A percentile compares a stretch with the other conserved stretches of the same genome.
Evolutionary conservation across 2,113 vertebrate genomes (phyloP).

Genomic region (Erythrocebus patas): DNA sequence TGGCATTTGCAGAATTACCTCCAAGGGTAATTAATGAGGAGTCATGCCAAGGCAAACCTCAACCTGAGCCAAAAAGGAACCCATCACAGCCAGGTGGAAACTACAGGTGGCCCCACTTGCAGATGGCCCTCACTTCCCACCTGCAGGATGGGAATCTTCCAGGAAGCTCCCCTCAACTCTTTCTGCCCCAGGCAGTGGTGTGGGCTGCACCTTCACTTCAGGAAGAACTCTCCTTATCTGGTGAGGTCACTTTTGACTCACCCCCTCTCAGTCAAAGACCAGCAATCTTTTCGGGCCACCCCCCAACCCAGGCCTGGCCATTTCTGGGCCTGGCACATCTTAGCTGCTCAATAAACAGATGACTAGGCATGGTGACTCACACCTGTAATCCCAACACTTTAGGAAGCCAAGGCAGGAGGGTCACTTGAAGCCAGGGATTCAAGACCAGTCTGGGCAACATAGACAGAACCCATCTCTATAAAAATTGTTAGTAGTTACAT

Average conservation of each 20-base stretch:
- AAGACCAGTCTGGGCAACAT: no score
- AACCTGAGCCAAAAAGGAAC: neutral
- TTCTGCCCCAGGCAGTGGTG: neutral
- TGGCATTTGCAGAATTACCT: conserved; percentile 75
- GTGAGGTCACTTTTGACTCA: neutral
- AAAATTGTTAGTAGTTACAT: no score
- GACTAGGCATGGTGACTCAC: no score
- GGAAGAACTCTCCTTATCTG: neutral
- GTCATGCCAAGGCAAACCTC: conserved; percentile 68
- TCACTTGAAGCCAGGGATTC: no score
- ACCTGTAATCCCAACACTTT: no score
- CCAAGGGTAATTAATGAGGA: conserved; percentile 67
- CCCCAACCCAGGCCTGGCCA: neutral
- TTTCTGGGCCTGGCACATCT: neutral
- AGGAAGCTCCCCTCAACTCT: neutral
- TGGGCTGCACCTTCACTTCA: neutral
- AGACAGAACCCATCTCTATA: no score
- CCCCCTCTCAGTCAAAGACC: neutral
- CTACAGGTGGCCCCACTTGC: neutral
- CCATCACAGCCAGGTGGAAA: conserved; percentile 32
- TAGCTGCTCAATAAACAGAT: neutral
- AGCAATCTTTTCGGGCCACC: neutral
- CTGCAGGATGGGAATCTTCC: neutral
- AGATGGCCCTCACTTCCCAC: neutral
- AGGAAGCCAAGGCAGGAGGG: no score